Base-by-base conservation (phyloP, 2,113 vertebrate species). In the Tachysurus fulvidraco region DNA sequence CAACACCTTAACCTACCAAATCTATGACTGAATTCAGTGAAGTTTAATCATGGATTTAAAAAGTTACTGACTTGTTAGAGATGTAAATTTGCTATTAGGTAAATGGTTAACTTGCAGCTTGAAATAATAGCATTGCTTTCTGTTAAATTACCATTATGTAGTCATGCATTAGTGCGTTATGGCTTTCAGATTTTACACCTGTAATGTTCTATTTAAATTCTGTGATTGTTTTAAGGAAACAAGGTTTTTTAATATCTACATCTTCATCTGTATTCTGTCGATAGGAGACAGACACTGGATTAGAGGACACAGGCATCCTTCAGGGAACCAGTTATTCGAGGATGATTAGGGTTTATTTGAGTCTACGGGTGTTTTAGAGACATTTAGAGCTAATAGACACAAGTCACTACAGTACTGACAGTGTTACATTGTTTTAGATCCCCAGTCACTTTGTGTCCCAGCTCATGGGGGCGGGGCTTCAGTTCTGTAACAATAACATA, bases 401-500 rank as follows among this genome's bases (percentile, higher is more conserved):
- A 5, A 76, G 8, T 54, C 54, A 28, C 74, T 0, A n/a, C 21
- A 46, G 59, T 41, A 17, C 7, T 65, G n/a, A 19, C 17, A 83
- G 13, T 23, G 44, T 8, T 55, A 36, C 50, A 41, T 54, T 83
- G 28, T 83, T 69, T 83, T 55, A 60, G 36, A 71, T 55, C 65
- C 10, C 46, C 12, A 23, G 16, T 14, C 4, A 14, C 30, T 21
- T 71, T 28, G 17, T 36, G 50, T 50, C 82, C 21, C 50, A 25
- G 19, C 54, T 25, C 30, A 30, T 21, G 6, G 30, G 28, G 41
- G 67, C 12, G 19, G 76, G n/a, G 57, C 28, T 85, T 81, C 16
- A 85, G 55, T 77, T 28, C 59, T 85, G 52, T 82, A 86, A 5
- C 52, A 44, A 17, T 16, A 71, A 9, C 57, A 57, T 59, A 54